Conservation (phyloP, 2,797 vertebrate genomes). For the Setipinna tenuifilis region DNA sequence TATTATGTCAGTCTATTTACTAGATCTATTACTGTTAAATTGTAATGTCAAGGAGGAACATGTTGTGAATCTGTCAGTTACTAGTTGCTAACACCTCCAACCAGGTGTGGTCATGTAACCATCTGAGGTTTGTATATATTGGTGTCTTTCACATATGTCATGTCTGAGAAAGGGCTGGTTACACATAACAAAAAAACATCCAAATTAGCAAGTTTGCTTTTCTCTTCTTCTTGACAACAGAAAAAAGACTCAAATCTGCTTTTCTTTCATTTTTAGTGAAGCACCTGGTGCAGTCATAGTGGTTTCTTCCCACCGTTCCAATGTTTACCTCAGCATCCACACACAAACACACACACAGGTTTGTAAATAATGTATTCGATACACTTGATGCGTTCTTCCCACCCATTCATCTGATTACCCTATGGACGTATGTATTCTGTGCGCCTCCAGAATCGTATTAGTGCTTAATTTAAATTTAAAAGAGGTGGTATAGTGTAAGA, state of each 20-base stretch:
- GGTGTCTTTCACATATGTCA: too few species aligned
- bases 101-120: too few species aligned
- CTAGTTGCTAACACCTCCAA: too few species aligned
- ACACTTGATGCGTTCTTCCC: neutral
- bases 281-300: neutral
- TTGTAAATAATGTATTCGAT: neutral
- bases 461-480: neutral
- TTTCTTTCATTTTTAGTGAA: neutral
- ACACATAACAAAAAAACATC: neutral
- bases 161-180: too few species aligned
- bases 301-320: neutral
- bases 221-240: neutral
- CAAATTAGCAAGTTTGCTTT: neutral
- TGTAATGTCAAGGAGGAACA: too few species aligned
- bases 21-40: too few species aligned
- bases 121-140: too few species aligned
- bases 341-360: neutral
- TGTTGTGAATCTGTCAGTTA: too few species aligned
- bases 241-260: constrained; percentile 2
- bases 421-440: too few species aligned
- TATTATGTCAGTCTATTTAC: too few species aligned
- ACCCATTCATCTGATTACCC: neutral
- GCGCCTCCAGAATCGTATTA: neutral
- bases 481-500: neutral
- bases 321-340: too few species aligned